These are phyloP conservation scores for Hippoglossus hippoglossus DNA, from an alignment of 2,797 vertebrate species.

Conservation along the genomic window DNA sequence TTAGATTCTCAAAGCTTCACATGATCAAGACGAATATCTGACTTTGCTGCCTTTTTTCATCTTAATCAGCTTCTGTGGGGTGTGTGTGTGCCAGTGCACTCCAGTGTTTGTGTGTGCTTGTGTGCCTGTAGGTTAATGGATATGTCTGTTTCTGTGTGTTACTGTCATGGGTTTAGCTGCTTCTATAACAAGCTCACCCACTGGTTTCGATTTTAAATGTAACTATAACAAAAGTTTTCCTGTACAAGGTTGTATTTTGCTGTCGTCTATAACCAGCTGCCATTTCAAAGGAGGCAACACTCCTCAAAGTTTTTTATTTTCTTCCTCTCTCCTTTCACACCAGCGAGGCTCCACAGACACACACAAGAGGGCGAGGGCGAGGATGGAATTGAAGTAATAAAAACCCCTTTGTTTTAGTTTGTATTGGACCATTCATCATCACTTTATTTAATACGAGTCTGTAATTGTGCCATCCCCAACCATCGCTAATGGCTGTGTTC, in stretches of 20 bases:
- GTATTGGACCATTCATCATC: conserved; percentile 93
- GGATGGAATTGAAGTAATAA: conserved; percentile 87
- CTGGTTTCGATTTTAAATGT: conserved; percentile 73
- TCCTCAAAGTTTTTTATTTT: conserved; percentile 48
- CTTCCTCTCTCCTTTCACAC: conserved; percentile 53
- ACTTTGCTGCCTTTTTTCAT: conserved; percentile 62
- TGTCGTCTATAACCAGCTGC: conserved; percentile 57
- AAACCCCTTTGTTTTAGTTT: conserved; percentile 90
- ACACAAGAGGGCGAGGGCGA: conserved; percentile 62
- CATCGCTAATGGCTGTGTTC: conserved; percentile 89
- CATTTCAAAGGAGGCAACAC: conserved; percentile 62
- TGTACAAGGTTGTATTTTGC: conserved; percentile 43
- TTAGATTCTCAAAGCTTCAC: conserved; percentile 48
- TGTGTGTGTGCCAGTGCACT: conserved; percentile 22
- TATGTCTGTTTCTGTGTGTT: conserved; percentile 35
- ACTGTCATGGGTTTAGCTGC: conserved; percentile 33
- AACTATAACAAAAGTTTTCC: conserved; percentile 61
- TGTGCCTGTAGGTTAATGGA: conserved; percentile 37
- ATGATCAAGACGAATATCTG: conserved; percentile 70
- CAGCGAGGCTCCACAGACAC: conserved; percentile 61
- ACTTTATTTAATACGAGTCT: conserved; percentile 91
- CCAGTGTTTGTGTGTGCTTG: conserved; percentile 16
- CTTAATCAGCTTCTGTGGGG: conserved; percentile 48
- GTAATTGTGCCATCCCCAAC: conserved; percentile 90
- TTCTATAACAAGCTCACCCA: conserved; percentile 75